Evolutionary conservation across 2,113 vertebrate genomes (phyloP), one percentile per base, ranked within the genome.

Genomic region (Lasiurus borealis): DNA sequence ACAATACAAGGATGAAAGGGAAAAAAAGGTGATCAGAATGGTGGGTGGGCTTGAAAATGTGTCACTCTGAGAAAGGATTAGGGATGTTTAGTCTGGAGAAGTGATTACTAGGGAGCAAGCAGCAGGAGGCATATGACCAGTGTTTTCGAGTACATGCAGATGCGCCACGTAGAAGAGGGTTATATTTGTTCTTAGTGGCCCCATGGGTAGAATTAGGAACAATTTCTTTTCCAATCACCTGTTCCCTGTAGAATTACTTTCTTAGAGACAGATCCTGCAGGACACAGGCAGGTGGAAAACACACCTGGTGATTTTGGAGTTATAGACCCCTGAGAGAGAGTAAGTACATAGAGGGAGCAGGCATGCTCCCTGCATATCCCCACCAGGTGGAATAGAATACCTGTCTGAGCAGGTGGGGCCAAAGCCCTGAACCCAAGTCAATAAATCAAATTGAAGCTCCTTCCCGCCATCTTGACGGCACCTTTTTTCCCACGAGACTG

Each of bases 121-220:
- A 6, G n/a, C 1, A n/a, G 48, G 4, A 31, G 46, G 3, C 9
- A 7, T 34, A 40, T 2, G 40, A 64, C 1, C 34, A 34, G 13
- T 21, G 4, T 57, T 90, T 90, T 31, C 34, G 75, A 81, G 1
- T 25, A 52, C 3, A 52, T 6, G 44, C 40, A 9, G 40, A 48
- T 1, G 11, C 1, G 2, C 9, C 72, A 34, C 0, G 0, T 64
- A 40, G 68, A 52, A 71, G 69, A 73, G 66, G 31, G 36, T 36
- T n/a, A 6, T 29, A 1, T 59, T 78, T 52, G 18, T 66, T 68
- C 44, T 46, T 44, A 52, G 46, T 19, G 52, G 46, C 18, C 69
- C 46, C 50, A 6, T 18, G 34, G 54, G 11, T 83, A 52, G 64
- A 90, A 90, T 34, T 21, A 84, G 64, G 27, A 15, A 12, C 3